A percentile compares a stretch with the other conserved stretches of the same genome.
These are phyloP conservation scores for Brachyhypopomus gauderio DNA, from an alignment of 2,113 vertebrate genomes.

Conservation along the genomic window DNA sequence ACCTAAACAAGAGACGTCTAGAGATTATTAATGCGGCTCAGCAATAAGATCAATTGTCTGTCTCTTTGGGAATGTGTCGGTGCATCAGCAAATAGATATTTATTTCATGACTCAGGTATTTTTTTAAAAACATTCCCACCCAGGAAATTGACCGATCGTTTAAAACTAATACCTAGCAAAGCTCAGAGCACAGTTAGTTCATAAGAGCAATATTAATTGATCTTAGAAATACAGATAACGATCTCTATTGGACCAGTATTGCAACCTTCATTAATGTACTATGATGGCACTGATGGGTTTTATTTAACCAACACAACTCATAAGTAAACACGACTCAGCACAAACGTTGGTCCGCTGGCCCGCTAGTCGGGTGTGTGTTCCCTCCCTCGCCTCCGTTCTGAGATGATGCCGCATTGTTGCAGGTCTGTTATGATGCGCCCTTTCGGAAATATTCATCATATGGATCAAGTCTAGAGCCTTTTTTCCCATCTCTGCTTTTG, in stretches of 20 bases:
- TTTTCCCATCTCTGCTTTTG: slow-evolving; percentile 1
- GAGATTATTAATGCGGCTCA: slow-evolving; percentile 23
- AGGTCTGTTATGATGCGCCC: not conserved
- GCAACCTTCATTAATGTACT: too few relatives aligned
- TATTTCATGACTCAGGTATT: not conserved
- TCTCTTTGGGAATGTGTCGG: slow-evolving; percentile 4
- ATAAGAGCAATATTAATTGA: too few relatives aligned
- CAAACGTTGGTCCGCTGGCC: too few relatives aligned
- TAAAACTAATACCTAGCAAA: too few relatives aligned
- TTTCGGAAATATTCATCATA: not conserved
- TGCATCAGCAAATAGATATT: slow-evolving; percentile 3
- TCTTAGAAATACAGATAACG: too few relatives aligned
- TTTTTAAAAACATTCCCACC: slow-evolving; percentile 8
- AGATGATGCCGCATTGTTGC: not conserved
- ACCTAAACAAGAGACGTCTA: slow-evolving; percentile 12
- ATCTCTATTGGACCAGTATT: too few relatives aligned
- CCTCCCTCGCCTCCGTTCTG: too few relatives aligned
- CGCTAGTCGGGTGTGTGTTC: too few relatives aligned
- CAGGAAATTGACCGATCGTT: not conserved
- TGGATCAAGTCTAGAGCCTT: not conserved
- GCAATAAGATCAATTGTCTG: slow-evolving; percentile 27
- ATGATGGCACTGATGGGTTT: not conserved
- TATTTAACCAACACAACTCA: not conserved
- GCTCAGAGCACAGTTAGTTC: too few relatives aligned
- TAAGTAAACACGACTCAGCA: too few relatives aligned